Evolutionary conservation across 2,797 vertebrate genomes (phyloP).

Genomic region (Girardinus metallicus): DNA sequence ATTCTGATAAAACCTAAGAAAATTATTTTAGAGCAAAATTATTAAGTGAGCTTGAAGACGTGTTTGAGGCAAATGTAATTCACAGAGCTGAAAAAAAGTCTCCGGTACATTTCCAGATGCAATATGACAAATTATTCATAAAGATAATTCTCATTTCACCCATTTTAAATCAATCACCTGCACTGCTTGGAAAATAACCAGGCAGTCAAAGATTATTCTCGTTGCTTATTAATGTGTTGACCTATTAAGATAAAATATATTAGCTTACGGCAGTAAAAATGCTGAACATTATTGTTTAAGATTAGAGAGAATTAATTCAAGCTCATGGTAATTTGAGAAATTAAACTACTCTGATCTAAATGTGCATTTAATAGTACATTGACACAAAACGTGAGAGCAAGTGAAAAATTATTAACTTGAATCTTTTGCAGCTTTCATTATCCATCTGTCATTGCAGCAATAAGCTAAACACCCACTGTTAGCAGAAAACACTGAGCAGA

Average conservation of each 20-base stretch:
- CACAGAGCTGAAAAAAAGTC: background rate
- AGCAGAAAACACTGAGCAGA: background rate
- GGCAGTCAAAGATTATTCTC: too few relatives aligned
- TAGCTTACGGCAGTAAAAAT: background rate
- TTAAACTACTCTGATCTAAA: background rate
- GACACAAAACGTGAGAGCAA: background rate
- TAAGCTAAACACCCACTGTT: background rate
- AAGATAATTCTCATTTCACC: background rate
- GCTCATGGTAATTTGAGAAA: background rate
- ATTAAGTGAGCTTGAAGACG: background rate
- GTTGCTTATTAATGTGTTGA: background rate
- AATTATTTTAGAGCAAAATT: background rate
- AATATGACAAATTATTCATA: background rate
- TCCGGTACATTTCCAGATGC: background rate
- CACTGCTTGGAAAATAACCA: background rate
- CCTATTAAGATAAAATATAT: background rate
- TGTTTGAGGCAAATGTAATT: background rate
- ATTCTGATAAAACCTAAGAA: background rate
- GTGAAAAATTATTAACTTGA: background rate
- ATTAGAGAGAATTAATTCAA: background rate
- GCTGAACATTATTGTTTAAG: background rate
- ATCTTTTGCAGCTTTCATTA: background rate
- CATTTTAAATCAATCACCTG: background rate
- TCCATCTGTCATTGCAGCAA: conserved; percentile 5
- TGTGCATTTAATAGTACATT: background rate